A percentile compares a stretch with the other conserved stretches of the same genome.
These are phyloP conservation scores for Thaumetopoea pityocampa DNA, from an alignment of 1,140 invertebrate genomes.

Conservation along the genomic window DNA sequence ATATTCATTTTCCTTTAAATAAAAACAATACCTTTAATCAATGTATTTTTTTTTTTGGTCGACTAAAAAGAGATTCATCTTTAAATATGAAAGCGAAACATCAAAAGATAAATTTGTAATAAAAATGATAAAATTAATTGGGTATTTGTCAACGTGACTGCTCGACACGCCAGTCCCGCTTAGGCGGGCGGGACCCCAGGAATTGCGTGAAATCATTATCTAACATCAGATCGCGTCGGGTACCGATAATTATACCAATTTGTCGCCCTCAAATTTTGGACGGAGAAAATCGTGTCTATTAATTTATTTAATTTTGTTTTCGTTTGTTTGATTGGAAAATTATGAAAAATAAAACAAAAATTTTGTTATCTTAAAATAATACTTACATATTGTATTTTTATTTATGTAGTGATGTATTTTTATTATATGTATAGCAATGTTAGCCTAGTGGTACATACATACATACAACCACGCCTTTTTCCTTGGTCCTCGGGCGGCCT, in stretches of 20 bases:
- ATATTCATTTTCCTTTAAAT: no score
- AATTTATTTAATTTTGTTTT: slow-evolving; percentile 7
- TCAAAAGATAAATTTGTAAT: slow-evolving; percentile 22
- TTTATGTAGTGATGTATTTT: no score
- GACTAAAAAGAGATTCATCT: no score
- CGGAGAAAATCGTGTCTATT: slow-evolving; percentile 5
- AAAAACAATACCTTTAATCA: no score
- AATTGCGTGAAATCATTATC: slow-evolving; percentile 37
- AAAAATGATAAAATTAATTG: slow-evolving; percentile 35
- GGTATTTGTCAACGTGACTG: slow-evolving; percentile 27
- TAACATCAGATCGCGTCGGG: slow-evolving; percentile 24
- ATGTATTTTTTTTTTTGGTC: no score
- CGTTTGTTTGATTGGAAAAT: neutral
- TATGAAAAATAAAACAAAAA: neutral
- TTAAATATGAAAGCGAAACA: slow-evolving; percentile 1
- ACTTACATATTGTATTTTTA: no score
- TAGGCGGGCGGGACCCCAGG: slow-evolving; percentile 18
- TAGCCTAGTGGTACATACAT: no score
- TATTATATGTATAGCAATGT: no score
- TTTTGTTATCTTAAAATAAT: neutral
- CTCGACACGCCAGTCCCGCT: slow-evolving; percentile 20
- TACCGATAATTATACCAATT: slow-evolving; percentile 41
- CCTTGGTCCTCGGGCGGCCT: no score
- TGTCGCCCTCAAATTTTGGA: slow-evolving; percentile 14
- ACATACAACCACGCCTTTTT: no score